Evolutionary conservation across 2,797 vertebrate species (phyloP), one percentile per base, ranked within the genome.

Genomic region (Mormyrus proboscirostris): DNA sequence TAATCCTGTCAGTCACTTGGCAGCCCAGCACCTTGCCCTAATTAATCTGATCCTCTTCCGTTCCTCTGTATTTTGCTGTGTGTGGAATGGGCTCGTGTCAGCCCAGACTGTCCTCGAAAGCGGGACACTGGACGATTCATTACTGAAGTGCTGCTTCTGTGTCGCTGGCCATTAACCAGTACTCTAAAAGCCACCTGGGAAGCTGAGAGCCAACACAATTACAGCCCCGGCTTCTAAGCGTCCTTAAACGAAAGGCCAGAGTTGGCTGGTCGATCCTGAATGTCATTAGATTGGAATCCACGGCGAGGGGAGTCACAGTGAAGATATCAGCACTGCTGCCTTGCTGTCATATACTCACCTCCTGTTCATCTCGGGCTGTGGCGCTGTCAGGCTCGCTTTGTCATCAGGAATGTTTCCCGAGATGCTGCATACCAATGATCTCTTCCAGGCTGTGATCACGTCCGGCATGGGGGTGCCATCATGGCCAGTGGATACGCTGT

Each of bases 331-430:
- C 89, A 69, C 90, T 87, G 89, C 89, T 33, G 1, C 89, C 90
- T 55, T 90, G 88, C 59, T 86, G 89, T 89, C 88, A 90, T n/a
- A 22, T 91, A 92, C 92, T 92, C 92, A 89, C 89, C 88, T 89
- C 49, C 91, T 90, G 90, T 92, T 91, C 92, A 86, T 92, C 89
- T 90, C 3, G 51, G 85, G 25, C 44, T 41, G 87, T 86, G 89
- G 44, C 5, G 51, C 50, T 5, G 9, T 59, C 86, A 44, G 16
- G 14, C 33, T 57, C 6, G 1, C 47, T 85, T 6, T 22, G 86
- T 41, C 16, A 9, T 2, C 19, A 3, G 53, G 33, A 44, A 22
- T 87, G 6, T 86, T 55, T 86, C 53, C 86, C 6, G 8, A 59
- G 53, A 33, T n/a, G 86, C 50, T 44, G 50, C 29, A 59, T 25